These are phyloP conservation scores for Pemphigus obesinymphae DNA, from an alignment of 1,140 invertebrate species.

Conservation along the genomic window DNA sequence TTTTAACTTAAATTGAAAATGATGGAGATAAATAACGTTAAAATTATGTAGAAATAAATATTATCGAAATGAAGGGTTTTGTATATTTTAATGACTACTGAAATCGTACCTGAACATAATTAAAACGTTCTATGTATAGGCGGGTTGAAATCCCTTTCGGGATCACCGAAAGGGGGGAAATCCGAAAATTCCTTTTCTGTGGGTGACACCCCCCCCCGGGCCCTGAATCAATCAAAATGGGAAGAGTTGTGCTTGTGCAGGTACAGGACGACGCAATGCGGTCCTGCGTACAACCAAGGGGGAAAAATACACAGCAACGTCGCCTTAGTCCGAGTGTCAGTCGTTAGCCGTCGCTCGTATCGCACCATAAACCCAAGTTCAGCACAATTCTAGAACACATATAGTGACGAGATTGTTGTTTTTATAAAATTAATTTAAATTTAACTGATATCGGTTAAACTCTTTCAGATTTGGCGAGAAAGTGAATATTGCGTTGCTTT, in stretches of 20 bases:
- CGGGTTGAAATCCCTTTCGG: neutral
- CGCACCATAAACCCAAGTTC: neutral
- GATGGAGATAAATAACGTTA: neutral
- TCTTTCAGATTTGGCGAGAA: neutral
- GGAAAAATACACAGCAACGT: constrained; percentile 16
- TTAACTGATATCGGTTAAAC: too few species aligned
- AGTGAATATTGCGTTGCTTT: neutral
- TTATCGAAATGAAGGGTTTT: neutral
- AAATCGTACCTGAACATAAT: neutral
- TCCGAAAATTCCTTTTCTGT: constrained; percentile 27
- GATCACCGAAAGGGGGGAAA: neutral
- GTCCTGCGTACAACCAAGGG: constrained; percentile 37
- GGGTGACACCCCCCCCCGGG: neutral
- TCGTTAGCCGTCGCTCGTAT: constrained; percentile 27
- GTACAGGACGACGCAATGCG: constrained; percentile 39
- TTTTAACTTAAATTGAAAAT: neutral
- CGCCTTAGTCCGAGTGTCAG: constrained; percentile 24
- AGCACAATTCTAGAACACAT: neutral
- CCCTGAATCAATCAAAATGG: constrained; percentile 38
- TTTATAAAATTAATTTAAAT: too few species aligned
- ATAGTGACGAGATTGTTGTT: neutral
- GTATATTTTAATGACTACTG: neutral
- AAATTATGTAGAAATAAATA: neutral
- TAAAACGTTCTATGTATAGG: neutral
- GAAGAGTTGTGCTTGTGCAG: constrained; percentile 40